Conservation (phyloP, 37 sponge, comb jelly and placozoan species). For the Beroe ovata region DNA sequence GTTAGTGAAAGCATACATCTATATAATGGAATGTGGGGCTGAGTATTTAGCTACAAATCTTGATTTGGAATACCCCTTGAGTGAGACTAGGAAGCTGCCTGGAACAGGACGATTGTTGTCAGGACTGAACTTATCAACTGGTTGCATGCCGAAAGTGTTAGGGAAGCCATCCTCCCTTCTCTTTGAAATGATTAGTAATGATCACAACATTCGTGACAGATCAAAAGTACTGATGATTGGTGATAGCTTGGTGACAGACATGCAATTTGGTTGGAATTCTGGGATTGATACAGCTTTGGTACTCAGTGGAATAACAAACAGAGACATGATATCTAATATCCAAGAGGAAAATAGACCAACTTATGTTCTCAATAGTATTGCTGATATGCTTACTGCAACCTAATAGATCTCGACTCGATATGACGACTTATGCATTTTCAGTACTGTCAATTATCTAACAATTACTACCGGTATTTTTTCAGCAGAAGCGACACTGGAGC, state of each 20-base stretch:
- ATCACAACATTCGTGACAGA: slow-evolving; percentile 1
- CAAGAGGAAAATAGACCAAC: not conserved
- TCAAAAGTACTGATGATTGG: slow-evolving; percentile 65
- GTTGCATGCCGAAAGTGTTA: slow-evolving; percentile 14
- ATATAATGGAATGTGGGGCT: slow-evolving; percentile 55
- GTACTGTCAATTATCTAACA: too few species aligned
- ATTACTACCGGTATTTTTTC: too few species aligned
- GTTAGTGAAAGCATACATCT: slow-evolving; percentile 63
- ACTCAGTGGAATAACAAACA: slow-evolving; percentile 55
- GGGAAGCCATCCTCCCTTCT: slow-evolving; percentile 65
- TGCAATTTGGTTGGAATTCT: slow-evolving; percentile 66
- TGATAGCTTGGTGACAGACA: slow-evolving; percentile 46
- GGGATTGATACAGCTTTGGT: slow-evolving; percentile 61
- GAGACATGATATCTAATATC: not conserved
- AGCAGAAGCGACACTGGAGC: too few species aligned
- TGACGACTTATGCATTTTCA: too few species aligned
- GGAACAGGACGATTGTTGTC: slow-evolving; percentile 31
- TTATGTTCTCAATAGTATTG: not conserved
- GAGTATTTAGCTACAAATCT: slow-evolving; percentile 60
- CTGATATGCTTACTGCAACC: too few species aligned
- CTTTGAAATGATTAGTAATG: slow-evolving; percentile 36
- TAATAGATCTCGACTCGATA: too few species aligned
- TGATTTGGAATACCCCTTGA: slow-evolving; percentile 19
- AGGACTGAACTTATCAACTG: slow-evolving; percentile 2
- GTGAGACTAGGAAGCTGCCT: slow-evolving; percentile 19